Evolutionary conservation across 2,113 vertebrate species (phyloP), one percentile per base, ranked within the genome.

Genomic region (Sialia sialis): DNA sequence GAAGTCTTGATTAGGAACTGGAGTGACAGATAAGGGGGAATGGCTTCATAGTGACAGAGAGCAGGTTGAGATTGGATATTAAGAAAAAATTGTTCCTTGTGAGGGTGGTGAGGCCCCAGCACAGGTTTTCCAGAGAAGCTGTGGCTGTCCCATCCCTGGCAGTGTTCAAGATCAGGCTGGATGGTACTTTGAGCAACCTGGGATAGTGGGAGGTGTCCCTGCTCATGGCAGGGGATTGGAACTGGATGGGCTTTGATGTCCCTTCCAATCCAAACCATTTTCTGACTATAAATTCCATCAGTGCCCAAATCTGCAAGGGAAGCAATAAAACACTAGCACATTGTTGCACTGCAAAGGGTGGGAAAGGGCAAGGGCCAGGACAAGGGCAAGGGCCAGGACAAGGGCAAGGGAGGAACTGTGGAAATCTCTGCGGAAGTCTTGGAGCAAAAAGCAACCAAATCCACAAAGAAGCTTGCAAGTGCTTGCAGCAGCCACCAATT

Each of bases 61-160:
- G 8, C 0, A 54, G 13, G 13, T 4, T 39, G 39, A 39, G 46
- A 30, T 16, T 10, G 9, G 46, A 30, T 18, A 54, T 10, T 3
- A 18, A 10, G 25, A 64, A n/a, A 22, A 26, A 82, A 54, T 6
- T 39, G 1, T 10, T 54, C 7, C 38, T 11, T 60, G 46, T 10
- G 29, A 39, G 25, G 29, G 9, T 54, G 29, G 0, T 1, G 4
- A 75, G n/a, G 39, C 29, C n/a, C 29, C n/a, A 29, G 20, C 20
- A 82, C 25, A 54, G 39, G 9, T 0, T 68, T 11, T 6, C 25
- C 62, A 82, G 62, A 54, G 39, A 4, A 54, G 13, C 38, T 54
- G 62, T 46, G 29, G 14, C 46, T 75, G 39, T 4, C 13, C 29
- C 6, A 39, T 21, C 25, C n/a, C 46, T 60, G 39, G 27, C 1